Conservation (phyloP, 2,797 vertebrate species). For the Jordanella pulchra region DNA sequence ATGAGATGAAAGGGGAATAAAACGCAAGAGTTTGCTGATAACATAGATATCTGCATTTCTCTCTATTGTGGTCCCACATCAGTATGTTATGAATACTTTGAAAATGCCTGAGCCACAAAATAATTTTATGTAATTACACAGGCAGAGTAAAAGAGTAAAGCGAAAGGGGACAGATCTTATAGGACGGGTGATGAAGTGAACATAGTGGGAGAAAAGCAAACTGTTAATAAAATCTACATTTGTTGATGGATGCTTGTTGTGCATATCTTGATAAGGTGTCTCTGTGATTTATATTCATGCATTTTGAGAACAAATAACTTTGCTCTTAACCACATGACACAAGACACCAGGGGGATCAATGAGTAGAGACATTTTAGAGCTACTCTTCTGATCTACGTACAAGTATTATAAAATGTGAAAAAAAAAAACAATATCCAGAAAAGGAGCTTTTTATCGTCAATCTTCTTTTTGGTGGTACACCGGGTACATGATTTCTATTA, state of each 20-base stretch:
- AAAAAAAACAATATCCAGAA: constrained; percentile 44
- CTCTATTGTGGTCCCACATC: constrained; percentile 14
- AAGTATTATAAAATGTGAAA: constrained; percentile 18
- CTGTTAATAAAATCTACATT: constrained; percentile 59
- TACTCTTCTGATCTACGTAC: constrained; percentile 19
- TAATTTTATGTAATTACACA: constrained; percentile 55
- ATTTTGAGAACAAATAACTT: constrained; percentile 35
- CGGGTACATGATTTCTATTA: constrained; percentile 61
- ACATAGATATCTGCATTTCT: neutral
- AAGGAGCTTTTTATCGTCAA: constrained; percentile 67
- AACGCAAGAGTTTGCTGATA: neutral
- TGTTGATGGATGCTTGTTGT: constrained; percentile 33
- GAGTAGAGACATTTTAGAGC: constrained; percentile 33
- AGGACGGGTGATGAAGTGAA: constrained; percentile 36
- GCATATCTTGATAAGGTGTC: constrained; percentile 42
- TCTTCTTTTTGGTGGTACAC: constrained; percentile 47
- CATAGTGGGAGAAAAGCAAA: constrained; percentile 12
- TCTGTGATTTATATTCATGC: constrained; percentile 61
- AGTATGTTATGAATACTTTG: constrained; percentile 21
- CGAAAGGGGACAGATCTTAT: constrained; percentile 14
- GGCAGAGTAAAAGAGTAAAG: constrained; percentile 40
- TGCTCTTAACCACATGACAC: constrained; percentile 37
- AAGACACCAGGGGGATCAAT: constrained; percentile 19
- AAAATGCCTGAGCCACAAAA: constrained; percentile 44
- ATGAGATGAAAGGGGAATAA: neutral